phyloP scores from a whole-genome alignment of 2,888 invertebrate species.

The Papilio protenor region DNA sequence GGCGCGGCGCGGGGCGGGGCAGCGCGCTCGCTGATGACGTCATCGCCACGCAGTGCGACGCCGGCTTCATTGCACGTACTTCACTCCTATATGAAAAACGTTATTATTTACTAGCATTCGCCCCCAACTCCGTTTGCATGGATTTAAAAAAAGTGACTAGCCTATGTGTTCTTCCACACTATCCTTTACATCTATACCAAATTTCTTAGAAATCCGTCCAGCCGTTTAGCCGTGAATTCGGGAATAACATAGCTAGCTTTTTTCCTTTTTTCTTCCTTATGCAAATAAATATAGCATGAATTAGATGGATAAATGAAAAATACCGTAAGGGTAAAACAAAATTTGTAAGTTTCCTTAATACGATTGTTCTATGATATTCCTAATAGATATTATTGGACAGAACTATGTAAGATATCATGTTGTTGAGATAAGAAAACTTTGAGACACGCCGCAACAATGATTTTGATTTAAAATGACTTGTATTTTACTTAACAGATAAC shows the following conservation, averaged over 20 bases:
- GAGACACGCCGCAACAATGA: not conserved
- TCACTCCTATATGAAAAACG: slow-evolving; percentile 54
- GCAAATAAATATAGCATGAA: too few relatives aligned
- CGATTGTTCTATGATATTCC: not conserved
- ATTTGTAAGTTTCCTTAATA: slow-evolving; percentile 32
- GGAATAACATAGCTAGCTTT: not conserved
- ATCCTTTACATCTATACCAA: too few relatives aligned
- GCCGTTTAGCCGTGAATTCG: not conserved
- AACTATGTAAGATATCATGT: not conserved
- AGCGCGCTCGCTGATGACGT: slow-evolving; percentile 52
- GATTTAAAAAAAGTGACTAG: too few relatives aligned
- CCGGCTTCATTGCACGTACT: slow-evolving; percentile 71
- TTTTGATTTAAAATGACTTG: slow-evolving; percentile 12
- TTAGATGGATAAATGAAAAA: too few relatives aligned
- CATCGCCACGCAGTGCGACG: slow-evolving; percentile 39
- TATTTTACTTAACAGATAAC: not conserved
- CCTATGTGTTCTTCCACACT: too few relatives aligned
- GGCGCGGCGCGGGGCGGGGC: slow-evolving; percentile 59
- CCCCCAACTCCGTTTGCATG: too few relatives aligned
- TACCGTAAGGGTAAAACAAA: too few relatives aligned
- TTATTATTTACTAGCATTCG: not conserved
- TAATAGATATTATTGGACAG: not conserved
- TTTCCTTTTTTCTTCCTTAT: too few relatives aligned
- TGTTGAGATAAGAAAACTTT: not conserved
- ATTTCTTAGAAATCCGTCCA: too few relatives aligned